Percentiles rank a stretch among this genome's conserved stretches.
Conservation (phyloP, 2,113 vertebrate species). For the Eolophus roseicapilla region DNA sequence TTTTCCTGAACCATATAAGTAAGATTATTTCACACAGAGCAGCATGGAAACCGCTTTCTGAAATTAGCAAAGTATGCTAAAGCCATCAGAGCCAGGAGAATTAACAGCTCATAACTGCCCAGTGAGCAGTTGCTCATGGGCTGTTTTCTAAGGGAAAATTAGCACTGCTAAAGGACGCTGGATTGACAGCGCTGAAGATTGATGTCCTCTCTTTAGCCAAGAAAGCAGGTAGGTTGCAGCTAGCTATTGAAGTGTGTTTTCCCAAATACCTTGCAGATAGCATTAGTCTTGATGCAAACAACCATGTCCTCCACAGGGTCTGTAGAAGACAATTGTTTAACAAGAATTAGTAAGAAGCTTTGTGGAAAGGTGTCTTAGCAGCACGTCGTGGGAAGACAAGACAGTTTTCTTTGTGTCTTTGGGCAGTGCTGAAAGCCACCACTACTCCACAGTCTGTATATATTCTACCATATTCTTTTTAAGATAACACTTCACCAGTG, state of each 20-base stretch:
- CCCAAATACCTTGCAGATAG: not conserved
- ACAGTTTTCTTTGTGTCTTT: not conserved
- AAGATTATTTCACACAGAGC: not conserved
- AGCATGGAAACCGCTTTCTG: not conserved
- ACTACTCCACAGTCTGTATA: too few species aligned
- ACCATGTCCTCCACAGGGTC: rapidly evolving
- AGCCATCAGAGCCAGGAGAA: not conserved
- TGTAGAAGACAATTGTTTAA: not conserved
- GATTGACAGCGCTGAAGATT: not conserved
- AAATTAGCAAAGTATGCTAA: not conserved
- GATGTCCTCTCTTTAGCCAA: not conserved
- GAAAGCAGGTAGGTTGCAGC: not conserved
- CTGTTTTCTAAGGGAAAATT: not conserved
- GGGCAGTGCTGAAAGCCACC: not conserved
- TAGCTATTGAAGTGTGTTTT: not conserved
- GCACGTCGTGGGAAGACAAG: not conserved
- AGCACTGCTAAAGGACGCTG: not conserved
- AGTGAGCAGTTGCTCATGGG: not conserved
- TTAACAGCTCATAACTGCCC: constrained; percentile 11
- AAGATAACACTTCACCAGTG: not conserved
- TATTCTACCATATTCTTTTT: not conserved
- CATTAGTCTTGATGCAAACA: rapidly evolving
- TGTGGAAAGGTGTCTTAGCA: not conserved
- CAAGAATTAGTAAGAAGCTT: not conserved
- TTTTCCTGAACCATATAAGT: not conserved